A percentile compares a stretch with the other conserved stretches of the same genome.
These are phyloP conservation scores for Drosophila pachea DNA, from an alignment of 1,140 invertebrate species.

Conservation along the genomic window DNA sequence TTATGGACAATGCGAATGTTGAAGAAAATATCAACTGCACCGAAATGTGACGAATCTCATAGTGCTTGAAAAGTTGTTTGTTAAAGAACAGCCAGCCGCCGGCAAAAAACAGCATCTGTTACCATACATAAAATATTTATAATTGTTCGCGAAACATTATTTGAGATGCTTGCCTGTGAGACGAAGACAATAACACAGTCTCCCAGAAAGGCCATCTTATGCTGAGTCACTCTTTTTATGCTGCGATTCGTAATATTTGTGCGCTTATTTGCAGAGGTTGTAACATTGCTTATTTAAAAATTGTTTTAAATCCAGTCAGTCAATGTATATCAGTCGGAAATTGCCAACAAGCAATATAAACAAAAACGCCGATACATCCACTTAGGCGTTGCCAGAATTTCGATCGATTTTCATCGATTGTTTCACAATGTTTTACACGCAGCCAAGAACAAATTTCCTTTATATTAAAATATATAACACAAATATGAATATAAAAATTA, in stretches of 20 bases:
- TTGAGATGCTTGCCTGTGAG: constrained; percentile 82
- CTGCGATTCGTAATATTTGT: constrained; percentile 27
- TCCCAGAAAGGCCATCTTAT: constrained; percentile 83
- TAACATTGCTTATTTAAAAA: constrained; percentile 49
- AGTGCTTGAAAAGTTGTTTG: constrained; percentile 98
- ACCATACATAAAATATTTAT: not conserved
- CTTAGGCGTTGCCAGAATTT: constrained; percentile 26
- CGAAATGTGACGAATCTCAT: constrained; percentile 96
- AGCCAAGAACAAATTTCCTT: not conserved
- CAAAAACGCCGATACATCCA: constrained; percentile 39
- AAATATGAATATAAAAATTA: too few relatives aligned
- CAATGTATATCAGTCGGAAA: constrained; percentile 21
- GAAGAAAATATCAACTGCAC: constrained; percentile 98
- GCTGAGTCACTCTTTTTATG: constrained; percentile 24
- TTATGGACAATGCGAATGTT: constrained; percentile 98
- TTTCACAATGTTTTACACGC: not conserved
- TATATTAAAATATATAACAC: not conserved
- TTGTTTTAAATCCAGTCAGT: constrained; percentile 4
- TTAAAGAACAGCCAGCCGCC: constrained; percentile 99
- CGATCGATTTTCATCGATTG: constrained; percentile 1
- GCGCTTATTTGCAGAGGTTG: constrained; percentile 21
- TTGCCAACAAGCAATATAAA: constrained; percentile 51
- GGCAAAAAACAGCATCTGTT: constrained; percentile 93
- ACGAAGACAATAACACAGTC: constrained; percentile 85
- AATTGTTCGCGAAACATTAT: not conserved